Evolutionary conservation across 2,888 invertebrate genomes (phyloP).

Genomic region (Helicoverpa assulta): DNA sequence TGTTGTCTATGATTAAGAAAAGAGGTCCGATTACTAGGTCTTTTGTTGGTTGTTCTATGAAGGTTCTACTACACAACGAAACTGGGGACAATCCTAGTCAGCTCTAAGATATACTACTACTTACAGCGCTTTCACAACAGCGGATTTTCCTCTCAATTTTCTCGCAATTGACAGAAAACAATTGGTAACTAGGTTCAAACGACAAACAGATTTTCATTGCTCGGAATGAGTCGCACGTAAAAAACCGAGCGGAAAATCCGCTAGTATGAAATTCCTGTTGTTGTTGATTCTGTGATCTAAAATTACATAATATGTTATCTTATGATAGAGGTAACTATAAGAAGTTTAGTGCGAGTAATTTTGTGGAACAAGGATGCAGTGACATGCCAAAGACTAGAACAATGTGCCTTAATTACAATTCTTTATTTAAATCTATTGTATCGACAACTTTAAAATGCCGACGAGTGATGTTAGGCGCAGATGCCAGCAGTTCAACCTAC

Average conservation of each 20-base stretch:
- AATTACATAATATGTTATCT: not conserved
- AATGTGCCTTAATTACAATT: not conserved
- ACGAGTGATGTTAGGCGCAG: too few relatives aligned
- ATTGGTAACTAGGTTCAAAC: too few relatives aligned
- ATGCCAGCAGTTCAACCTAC: too few relatives aligned
- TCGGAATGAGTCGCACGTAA: too few relatives aligned
- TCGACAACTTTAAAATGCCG: too few relatives aligned
- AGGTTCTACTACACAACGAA: not conserved
- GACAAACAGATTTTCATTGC: too few relatives aligned
- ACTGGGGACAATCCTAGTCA: not conserved
- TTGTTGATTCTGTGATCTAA: not conserved
- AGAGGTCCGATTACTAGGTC: not conserved
- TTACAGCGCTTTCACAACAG: too few relatives aligned
- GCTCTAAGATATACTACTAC: too few relatives aligned
- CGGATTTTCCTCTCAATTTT: too few relatives aligned
- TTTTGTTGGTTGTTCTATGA: not conserved
- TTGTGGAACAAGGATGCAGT: constrained; percentile 1
- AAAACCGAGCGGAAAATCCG: not conserved
- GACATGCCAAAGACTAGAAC: not conserved
- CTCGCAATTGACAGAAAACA: too few relatives aligned
- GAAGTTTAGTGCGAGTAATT: not conserved
- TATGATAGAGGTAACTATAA: not conserved
- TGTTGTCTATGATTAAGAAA: not conserved
- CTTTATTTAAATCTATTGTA: not conserved
- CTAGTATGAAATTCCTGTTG: not conserved